Evolutionary conservation across 2,797 vertebrate species (phyloP), one percentile per base, ranked within the genome.

Genomic region (Trematomus bernacchii): DNA sequence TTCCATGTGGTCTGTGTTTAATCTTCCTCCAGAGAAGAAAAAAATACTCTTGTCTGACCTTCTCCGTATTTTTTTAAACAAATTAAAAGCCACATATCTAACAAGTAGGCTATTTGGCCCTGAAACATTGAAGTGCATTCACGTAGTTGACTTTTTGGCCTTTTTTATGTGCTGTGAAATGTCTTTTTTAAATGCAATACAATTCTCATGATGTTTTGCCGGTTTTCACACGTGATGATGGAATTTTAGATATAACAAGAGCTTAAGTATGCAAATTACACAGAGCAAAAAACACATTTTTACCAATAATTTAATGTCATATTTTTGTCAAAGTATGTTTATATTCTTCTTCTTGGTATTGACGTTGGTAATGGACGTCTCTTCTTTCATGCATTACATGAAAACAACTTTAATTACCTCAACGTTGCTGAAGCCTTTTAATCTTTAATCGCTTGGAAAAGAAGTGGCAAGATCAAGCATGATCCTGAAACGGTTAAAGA

Each of bases 1-100:
- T 73, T 74, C 66, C 60, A 61, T 73, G 27, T 53, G 71, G 51
- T 65, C 4, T 1, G 12, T 14, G 23, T 77, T 70, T 43, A 21
- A 33, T 12, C 10, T 6, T 66, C 52, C 33, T 37, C 33, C 33
- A 37, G 8, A 54, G 13, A 23, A 51, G 44, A 53, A 58, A 55
- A 19, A 33, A 59, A 44, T 27, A 54, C 4, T 10, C 13, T 15
- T 47, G 3, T 40, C 37, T 14, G 18, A 70, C 27, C 37, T 58
- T 21, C 23, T 27, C 16, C 40, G 61, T 30, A 8, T 18, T 47
- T 72, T 7, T 11, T 40, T 2, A 46, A 62, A 21, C 18, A 0
- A 48, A 18, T 27, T 61, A 27, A 66, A 70, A 47, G 19, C 13
- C 12, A 43, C 50, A 67, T 44, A 3, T 5, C 27, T 33, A 53